Base-by-base conservation (phyloP, 2,888 invertebrate species). In the Pollenia labialis region DNA sequence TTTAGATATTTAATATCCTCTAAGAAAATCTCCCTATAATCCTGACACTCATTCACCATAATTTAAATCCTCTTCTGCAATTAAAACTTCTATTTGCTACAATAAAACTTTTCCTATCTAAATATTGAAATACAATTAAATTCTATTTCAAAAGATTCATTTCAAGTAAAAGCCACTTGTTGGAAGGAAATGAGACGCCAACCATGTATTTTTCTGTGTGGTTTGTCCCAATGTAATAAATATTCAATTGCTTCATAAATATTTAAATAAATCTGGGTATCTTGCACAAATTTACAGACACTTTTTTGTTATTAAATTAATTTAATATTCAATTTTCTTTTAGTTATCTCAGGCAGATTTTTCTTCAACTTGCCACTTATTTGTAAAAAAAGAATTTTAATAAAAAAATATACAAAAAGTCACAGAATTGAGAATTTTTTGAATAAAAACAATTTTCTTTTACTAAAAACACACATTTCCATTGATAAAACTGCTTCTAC, bases 201-300 rank as follows among this genome's bases (percentile, higher is more conserved):
- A n/a, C 32, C 32, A 11, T 58, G 48, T 58, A 18, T 16, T 52
- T 62, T 52, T 42, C 14, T 46, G 32, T 56, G 77, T 32, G 46
- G 52, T 1, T 71, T 62, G n/a, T 50, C 60, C 48, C 40, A 58
- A 66, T 79, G 68, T 68, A 52, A 62, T 71, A 80, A 80, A 80
- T 71, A 80, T 71, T 62, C 80, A 71, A 72, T 71, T 46, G 44
- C 52, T 62, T 69, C n/a, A 52, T 62, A 71, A 71, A 80, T 71
- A 62, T 64, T 80, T 46, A 69, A 52, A 42, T 69, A 79, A 44
- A 79, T 50, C 50, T 79, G 69, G 50, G 44, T 60, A 79, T 42
- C 68, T 58, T 40, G 48, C 40, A 7, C 9, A 48, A 16, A 50
- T 9, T 18, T 42, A 23, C 50, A 9, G 10, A 66, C 18, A 32